Base-by-base conservation (phyloP, 2,797 vertebrate species). In the Parotocinclus haroldoi region DNA sequence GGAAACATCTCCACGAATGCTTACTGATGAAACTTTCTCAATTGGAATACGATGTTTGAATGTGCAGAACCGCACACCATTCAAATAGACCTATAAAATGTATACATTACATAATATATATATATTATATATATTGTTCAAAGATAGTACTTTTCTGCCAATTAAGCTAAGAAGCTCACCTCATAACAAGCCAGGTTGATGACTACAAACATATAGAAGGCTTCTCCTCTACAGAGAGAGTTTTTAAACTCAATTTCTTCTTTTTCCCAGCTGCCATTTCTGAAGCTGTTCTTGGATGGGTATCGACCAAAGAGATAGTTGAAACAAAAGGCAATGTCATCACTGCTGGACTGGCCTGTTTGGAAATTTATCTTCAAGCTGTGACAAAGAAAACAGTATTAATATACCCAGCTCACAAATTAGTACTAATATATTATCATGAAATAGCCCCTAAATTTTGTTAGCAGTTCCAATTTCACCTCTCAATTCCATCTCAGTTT, bases 261-360 rank as follows among this genome's bases (percentile, higher is more conserved):
- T 1, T 9, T 10, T 0, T 55, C 63, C 68, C 68, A 75, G 13
- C 0, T 0, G 19, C 10, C n/a, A 7, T 67, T 63, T 18, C 36
- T 71, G 17, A 17, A 63, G 17, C 36, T 67, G 54, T 71, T 70
- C 63, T 71, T 44, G 27, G 1, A 5, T 11, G 71, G 45, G 0
- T 16, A 36, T 7, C 10, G 8, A 4, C 36, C 63, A 13, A 67
- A 36, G 13, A 5, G 49, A 10, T 68, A 13, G 4, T 49, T 71
- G 17, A 75, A 75, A 9, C 62, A 57, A 4, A 74, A 74, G n/a
- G 72, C 72, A 13, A 42, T 62, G 51, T 74, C 61, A 52, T 68
- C 71, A 1, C 13, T 11, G 0, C 36, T 4, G 9, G 65, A 42
- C 1, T 6, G n/a, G 1, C 72, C 72, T 8, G 56, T 74, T 19